Evolutionary conservation across 2,113 vertebrate species (phyloP), one percentile per base, ranked within the genome.

Genomic region (Eidolon helvum): DNA sequence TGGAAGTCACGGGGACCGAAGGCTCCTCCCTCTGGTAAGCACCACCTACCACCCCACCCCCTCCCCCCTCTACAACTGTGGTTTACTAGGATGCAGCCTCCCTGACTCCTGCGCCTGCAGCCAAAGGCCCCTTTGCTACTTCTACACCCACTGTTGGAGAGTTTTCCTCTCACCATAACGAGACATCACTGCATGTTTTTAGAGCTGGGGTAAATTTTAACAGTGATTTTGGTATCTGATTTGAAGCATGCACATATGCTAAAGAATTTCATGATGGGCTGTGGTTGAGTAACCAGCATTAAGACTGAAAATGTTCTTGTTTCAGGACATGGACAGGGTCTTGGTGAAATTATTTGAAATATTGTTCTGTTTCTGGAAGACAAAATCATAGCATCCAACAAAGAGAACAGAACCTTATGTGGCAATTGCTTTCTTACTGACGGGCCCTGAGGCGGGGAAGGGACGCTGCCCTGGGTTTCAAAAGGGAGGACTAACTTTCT

Each of bases 21-120:
- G 99, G 99, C 91, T 99, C 99, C 84, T 99, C 99, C 0, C 99
- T 99, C 97, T 99, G 99, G 99, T 99, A 99, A 99, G 99, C 98
- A 24, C 38, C 15, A 4, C 15, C 33, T 50, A 14, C 50, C 12
- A 4, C 48, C 63, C 40, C 3, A 0, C 7, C 22, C 21, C 12
- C 33, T 40, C 7, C 35, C 15, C 4, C 10, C 63, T 65, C 35
- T 24, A 28, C 1, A 3, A 2, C 28, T 28, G 48, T 1, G 77
- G 0, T 63, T 68, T 79, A 33, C 43, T 10, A 1, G 28, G 26
- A 4, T 33, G 30, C 21, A 0, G 53, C 53, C 28, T 68, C 66
- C 63, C 87, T 18, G 0, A 35, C 0, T 0, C 48, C 68, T 21
- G 50, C 65, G 72, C 79, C 24, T 71, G 15, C 30, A 16, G 57